Base-by-base conservation (phyloP, 2,113 vertebrate species). In the Pteropus alecto region DNA sequence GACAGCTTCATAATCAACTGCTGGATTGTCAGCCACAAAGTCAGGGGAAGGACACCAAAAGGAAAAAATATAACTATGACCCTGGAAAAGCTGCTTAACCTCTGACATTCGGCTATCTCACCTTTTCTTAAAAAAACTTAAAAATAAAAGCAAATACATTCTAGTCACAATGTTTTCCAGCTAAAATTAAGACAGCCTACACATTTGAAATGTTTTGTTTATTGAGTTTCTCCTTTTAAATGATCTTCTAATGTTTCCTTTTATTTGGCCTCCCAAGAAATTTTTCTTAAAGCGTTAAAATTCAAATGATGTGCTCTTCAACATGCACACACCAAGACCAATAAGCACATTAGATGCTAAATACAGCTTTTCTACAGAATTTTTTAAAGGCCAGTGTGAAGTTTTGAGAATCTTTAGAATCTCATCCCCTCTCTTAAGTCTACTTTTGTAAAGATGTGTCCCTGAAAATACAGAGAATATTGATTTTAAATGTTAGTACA, bases 351-450 rank as follows among this genome's bases (percentile, higher is more conserved):
- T 60, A 51, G 74, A 91, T 56, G 5, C 90, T 83, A 83, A 78
- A 88, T n/a, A 22, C 1, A 51, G 2, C 65, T 73, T 22, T 33
- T 46, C 71, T 82, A 58, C 13, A 38, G 71, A 88, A 16, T 38
- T 28, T n/a, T 96, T 89, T 54, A 96, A 96, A 87, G 51, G 16
- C 24, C 26, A 38, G 18, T 46, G 19, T 51, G 87, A 97, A 93
- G 11, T 93, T 88, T 85, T 60, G 15, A 79, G 38, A 73, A 13
- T 28, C 19, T 85, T 87, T 56, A 63, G 56, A 83, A 60, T 51
- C 28, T 68, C 63, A 46, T 5, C 0, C 33, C 24, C 26, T 78
- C 41, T 48, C 16, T 79, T 33, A 54, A 90, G 26, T 54, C 46
- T 43, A 48, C 43, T 74, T 82, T 70, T 68, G 28, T 85, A 90